A percentile compares a stretch with the other conserved stretches of the same genome.
Conservation (phyloP, 2,797 vertebrate genomes). For the Hybognathus amarus region DNA sequence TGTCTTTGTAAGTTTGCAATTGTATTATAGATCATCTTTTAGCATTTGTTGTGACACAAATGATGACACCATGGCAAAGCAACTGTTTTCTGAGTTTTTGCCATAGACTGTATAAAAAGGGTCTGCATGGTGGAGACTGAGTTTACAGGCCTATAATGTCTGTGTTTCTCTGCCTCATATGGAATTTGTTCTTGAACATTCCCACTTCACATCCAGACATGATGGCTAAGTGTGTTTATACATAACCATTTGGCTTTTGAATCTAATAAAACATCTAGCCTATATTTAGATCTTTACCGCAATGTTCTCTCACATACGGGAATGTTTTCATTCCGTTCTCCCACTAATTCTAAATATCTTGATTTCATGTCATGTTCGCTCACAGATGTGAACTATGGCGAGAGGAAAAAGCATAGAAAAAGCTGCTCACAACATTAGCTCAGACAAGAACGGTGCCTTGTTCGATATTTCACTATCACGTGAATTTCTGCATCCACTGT, state of each 20-base stretch:
- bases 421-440: conserved; percentile 6
- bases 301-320: background rate
- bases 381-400: background rate
- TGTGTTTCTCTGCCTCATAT: conserved; percentile 43
- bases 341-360: conserved; percentile 17
- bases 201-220: conserved; percentile 29
- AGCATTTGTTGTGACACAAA: background rate
- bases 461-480: conserved; percentile 22
- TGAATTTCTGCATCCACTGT: conserved; percentile 28
- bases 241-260: conserved; percentile 40
- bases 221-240: conserved; percentile 43
- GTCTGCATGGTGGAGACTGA: background rate
- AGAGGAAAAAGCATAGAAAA: background rate
- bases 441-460: conserved; percentile 14
- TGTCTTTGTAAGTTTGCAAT: background rate
- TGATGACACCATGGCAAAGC: background rate
- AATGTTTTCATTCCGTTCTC: conserved; percentile 36
- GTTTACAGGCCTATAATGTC: background rate
- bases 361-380: conserved; percentile 13
- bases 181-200: conserved; percentile 46
- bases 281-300: conserved; percentile 52
- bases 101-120: too few relatives aligned
- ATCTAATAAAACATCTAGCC: conserved; percentile 47
- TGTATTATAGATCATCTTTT: background rate
- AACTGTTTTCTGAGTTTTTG: conserved; percentile 16